Base-by-base conservation (phyloP, 2,113 vertebrate species). In the Cygnus atratus region DNA sequence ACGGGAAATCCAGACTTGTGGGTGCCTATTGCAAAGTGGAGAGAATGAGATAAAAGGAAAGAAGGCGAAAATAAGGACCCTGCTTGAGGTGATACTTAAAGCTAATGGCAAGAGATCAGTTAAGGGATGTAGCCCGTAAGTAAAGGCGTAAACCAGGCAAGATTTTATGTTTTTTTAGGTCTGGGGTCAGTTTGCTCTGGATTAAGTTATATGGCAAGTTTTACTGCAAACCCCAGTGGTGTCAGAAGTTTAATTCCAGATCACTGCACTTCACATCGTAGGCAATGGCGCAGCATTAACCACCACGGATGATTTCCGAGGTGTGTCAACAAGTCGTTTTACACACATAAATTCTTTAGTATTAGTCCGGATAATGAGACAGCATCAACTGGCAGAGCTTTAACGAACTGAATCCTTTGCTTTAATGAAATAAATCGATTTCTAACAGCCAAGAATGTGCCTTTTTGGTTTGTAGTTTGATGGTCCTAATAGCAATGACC, bases 181-280 rank as follows among this genome's bases (percentile, higher is more conserved):
- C 68, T 3, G 2, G 37, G 72, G 13, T 84, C 50, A 43, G 35
- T 62, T 59, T 87, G 73, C 70, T 39, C 70, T 92, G 58, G 29
- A 76, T 81, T 43, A 72, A 73, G 39, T 81, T 76, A 26, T 33
- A 33, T 2, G 33, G 63, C 59, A 81, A 46, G 44, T 63, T 67
- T 59, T 58, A 46, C 44, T 48, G 44, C 95, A 90, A 80, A 31
- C 3, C 41, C 50, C 92, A 44, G 55, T 22, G 72, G 48, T 18
- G 7, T 50, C 43, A 43, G 50, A 66, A 22, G 28, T 72, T 88
- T 12, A 46, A 58, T 13, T 57, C 48, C 80, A 67, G 70, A 18
- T 63, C 1, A 0, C 39, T 55, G 75, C 3, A 3, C 59, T 70
- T 87, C 14, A 50, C 0, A 0, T 4, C 1, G 2, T 13, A 16